These are phyloP conservation scores for Stratiomys singularior DNA, from an alignment of 2,888 invertebrate species.

Conservation along the genomic window DNA sequence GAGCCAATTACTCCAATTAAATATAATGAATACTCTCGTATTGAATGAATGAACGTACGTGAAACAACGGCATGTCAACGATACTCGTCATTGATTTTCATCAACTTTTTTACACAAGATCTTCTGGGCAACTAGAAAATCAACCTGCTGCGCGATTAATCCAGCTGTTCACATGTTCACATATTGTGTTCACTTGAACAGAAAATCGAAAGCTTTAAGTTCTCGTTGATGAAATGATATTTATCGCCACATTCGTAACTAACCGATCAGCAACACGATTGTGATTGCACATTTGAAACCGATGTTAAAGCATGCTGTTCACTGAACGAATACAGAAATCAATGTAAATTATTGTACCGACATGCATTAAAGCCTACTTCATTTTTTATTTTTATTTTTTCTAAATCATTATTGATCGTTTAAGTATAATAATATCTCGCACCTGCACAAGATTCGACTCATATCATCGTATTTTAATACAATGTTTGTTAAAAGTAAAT, in stretches of 20 bases:
- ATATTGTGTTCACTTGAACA: background rate
- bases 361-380: too few species aligned
- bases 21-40: too few species aligned
- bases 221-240: background rate
- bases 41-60: too few species aligned
- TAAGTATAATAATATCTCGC: too few species aligned
- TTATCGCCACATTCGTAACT: background rate
- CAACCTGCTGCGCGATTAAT: background rate
- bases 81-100: too few species aligned
- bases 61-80: too few species aligned
- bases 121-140: background rate
- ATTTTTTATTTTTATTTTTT: too few species aligned
- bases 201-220: background rate
- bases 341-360: background rate
- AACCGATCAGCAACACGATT: background rate
- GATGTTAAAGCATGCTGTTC: background rate
- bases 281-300: background rate
- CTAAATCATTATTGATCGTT: too few species aligned
- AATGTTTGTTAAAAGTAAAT: too few species aligned
- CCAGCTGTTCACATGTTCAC: background rate
- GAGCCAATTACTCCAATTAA: too few species aligned
- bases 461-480: too few species aligned
- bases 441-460: too few species aligned
- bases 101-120: background rate
- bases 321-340: background rate